These are phyloP conservation scores for Cephonodes hylas DNA, from an alignment of 2,888 invertebrate species.

Conservation along the genomic window DNA sequence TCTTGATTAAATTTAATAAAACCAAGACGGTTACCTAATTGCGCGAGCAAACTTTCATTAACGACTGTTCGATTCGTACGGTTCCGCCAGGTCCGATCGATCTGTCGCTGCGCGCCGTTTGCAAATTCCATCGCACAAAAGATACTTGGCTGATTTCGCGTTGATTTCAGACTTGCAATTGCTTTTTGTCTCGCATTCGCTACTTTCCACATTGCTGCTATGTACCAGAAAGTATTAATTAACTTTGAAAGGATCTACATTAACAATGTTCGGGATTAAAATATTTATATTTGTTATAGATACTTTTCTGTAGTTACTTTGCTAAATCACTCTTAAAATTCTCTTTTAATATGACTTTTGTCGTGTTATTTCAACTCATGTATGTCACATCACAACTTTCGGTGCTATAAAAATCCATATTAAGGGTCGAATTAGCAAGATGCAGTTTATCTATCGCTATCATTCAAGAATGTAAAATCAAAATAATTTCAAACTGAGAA, in stretches of 20 bases:
- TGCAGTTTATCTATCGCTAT: too few species aligned
- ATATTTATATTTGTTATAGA: not conserved
- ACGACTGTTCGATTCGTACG: slow-evolving; percentile 75
- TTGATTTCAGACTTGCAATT: slow-evolving; percentile 14
- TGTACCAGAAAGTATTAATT: not conserved
- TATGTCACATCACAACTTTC: too few species aligned
- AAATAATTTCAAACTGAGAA: too few species aligned
- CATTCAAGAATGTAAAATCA: too few species aligned
- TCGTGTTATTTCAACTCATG: too few species aligned
- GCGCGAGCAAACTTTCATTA: slow-evolving; percentile 74
- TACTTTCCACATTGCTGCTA: slow-evolving; percentile 26
- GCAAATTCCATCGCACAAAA: slow-evolving; percentile 17
- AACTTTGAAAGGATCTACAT: not conserved
- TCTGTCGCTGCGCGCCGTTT: slow-evolving; percentile 36
- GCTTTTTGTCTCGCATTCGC: slow-evolving; percentile 23
- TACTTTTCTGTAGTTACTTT: not conserved
- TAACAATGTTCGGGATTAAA: not conserved
- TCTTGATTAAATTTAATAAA: slow-evolving; percentile 82
- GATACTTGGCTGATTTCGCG: slow-evolving; percentile 11
- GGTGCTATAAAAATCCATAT: too few species aligned
- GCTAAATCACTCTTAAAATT: not conserved
- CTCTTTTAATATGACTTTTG: too few species aligned
- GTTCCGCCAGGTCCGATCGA: slow-evolving; percentile 60
- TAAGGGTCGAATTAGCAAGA: too few species aligned
- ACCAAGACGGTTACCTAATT: slow-evolving; percentile 79